Evolutionary conservation across 2,797 vertebrate species (phyloP).

Genomic region (Chaetophractus vellerosus): DNA sequence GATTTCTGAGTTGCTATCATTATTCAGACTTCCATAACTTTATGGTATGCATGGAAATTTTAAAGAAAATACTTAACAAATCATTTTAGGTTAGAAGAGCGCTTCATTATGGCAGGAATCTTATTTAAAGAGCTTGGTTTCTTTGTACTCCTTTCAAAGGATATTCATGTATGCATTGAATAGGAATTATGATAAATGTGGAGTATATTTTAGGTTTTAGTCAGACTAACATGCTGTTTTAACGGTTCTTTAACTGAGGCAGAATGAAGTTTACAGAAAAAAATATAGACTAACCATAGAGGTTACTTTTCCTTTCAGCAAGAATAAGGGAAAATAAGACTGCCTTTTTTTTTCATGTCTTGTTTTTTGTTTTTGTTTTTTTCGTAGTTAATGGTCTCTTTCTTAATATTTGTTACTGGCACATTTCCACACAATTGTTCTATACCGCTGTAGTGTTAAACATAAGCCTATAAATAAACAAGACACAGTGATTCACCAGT

Average conservation of each 20-base stretch:
- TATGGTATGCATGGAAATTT: neutral
- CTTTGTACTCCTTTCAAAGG: neutral
- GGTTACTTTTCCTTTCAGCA: conserved; percentile 69
- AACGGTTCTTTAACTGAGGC: conserved; percentile 45
- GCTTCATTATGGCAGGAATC: neutral
- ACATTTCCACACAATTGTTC: neutral
- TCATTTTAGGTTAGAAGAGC: neutral
- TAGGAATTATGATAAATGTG: neutral
- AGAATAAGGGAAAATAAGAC: conserved; percentile 63
- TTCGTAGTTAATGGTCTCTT: conserved; percentile 68
- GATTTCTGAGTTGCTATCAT: neutral
- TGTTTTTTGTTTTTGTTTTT: conserved; percentile 37
- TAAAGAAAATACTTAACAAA: neutral
- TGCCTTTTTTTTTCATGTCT: conserved; percentile 80
- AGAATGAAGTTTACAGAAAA: neutral
- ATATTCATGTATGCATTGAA: neutral
- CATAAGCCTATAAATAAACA: neutral
- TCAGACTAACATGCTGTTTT: neutral
- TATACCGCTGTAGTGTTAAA: neutral
- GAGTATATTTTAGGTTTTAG: neutral
- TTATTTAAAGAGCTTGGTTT: neutral
- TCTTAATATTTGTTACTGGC: neutral
- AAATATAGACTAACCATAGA: neutral
- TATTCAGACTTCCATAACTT: conserved; percentile 15
- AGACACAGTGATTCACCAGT: neutral